These are phyloP conservation scores for Paralichthys olivaceus DNA, from an alignment of 2,113 vertebrate species.

Conservation along the genomic window DNA sequence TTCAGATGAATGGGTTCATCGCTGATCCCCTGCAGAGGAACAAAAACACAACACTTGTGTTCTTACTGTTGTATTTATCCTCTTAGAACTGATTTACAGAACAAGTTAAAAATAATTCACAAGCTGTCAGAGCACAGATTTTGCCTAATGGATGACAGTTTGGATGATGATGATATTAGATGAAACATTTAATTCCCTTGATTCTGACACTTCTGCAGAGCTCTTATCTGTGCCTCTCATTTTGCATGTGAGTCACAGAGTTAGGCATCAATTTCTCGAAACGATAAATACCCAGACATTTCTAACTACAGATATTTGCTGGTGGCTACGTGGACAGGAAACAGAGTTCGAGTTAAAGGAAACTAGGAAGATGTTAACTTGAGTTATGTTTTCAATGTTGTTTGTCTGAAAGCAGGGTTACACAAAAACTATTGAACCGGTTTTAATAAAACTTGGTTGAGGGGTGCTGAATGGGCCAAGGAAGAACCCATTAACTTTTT, in stretches of 20 bases:
- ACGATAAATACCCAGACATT: no score
- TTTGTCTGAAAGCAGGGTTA: no score
- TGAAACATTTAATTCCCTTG: not conserved
- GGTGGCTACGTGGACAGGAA: not conserved
- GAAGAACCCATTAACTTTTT: no score
- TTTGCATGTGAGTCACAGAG: no score
- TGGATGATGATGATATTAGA: not conserved
- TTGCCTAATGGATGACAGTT: not conserved
- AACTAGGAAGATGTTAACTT: no score
- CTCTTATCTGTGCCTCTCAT: not conserved
- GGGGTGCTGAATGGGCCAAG: no score
- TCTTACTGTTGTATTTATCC: not conserved
- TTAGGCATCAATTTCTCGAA: no score
- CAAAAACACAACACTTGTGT: not conserved
- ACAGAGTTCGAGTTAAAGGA: not conserved
- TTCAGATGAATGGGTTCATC: slow-evolving; percentile 97
- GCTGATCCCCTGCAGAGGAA: slow-evolving; percentile 91
- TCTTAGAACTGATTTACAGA: not conserved
- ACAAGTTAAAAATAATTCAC: not conserved
- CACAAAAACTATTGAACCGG: no score
- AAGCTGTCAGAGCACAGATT: not conserved
- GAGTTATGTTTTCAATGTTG: no score
- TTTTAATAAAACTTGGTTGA: no score
- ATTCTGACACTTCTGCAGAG: not conserved
- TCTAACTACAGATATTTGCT: no score